Percentiles rank a stretch among this genome's conserved stretches.
Conservation (phyloP, 2,113 vertebrate genomes). For the Baryphthengus martii region DNA sequence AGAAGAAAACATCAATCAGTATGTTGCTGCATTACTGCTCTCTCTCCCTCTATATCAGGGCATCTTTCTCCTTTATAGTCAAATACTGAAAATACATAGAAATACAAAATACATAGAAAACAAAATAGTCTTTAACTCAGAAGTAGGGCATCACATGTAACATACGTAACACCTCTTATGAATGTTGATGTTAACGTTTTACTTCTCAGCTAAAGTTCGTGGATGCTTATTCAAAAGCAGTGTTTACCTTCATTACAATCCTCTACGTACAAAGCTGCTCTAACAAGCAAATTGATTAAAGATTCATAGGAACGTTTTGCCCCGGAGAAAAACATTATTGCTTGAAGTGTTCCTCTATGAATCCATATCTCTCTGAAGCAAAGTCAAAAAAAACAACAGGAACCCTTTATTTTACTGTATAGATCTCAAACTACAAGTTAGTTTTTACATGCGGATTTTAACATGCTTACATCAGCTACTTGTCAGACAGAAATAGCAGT, state of each 20-base stretch:
- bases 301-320: slow-evolving; percentile 1
- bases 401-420: background rate
- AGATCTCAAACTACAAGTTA: background rate
- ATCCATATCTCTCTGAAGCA: background rate
- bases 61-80: background rate
- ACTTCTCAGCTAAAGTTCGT: background rate
- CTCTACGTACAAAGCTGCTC: background rate
- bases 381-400: background rate
- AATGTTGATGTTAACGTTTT: background rate
- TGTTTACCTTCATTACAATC: background rate
- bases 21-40: background rate
- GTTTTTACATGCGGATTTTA: background rate
- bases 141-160: background rate
- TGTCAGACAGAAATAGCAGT: background rate
- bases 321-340: background rate
- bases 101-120: background rate
- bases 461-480: background rate
- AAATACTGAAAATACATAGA: too few species aligned
- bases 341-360: background rate
- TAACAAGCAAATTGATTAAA: slow-evolving; percentile 4
- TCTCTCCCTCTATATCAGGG: background rate
- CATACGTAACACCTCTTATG: background rate
- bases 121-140: background rate
- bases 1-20: background rate
- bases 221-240: background rate